A percentile compares a stretch with the other conserved stretches of the same genome.
phyloP scores from a whole-genome alignment of 92 coral and sea anemone species.

The Plumapathes pennacea region DNA sequence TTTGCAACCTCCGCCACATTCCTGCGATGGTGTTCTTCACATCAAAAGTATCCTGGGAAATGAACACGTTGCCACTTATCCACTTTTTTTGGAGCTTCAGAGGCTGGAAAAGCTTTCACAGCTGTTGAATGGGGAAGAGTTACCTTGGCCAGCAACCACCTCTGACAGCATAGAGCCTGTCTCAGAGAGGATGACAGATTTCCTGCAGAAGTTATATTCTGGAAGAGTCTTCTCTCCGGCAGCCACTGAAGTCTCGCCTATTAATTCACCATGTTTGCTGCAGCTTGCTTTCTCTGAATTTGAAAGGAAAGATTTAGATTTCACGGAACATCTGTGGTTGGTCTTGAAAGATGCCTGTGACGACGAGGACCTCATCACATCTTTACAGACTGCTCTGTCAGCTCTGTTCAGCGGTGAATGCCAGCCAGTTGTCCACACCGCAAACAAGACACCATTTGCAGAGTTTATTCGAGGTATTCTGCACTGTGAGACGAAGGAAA shows the following conservation, averaged over 20 bases:
- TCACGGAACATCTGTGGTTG: conserved; percentile 89
- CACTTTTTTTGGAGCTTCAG: conserved; percentile 58
- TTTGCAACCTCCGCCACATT: conserved; percentile 85
- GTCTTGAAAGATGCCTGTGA: conserved; percentile 75
- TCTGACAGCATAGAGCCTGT: conserved; percentile 39
- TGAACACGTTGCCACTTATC: conserved; percentile 56
- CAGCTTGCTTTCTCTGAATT: conserved; percentile 60
- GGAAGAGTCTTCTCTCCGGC: conserved; percentile 50
- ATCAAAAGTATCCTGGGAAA: conserved; percentile 80
- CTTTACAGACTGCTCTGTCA: conserved; percentile 50
- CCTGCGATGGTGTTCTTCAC: conserved; percentile 84
- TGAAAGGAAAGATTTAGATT: conserved; percentile 84
- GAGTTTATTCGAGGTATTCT: conserved; percentile 67
- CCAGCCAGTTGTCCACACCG: conserved; percentile 77
- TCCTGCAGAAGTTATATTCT: conserved; percentile 65
- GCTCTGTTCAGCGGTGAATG: conserved; percentile 75
- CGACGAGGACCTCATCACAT: conserved; percentile 55
- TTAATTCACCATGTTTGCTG: too few relatives aligned
- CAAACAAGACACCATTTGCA: conserved; percentile 82
- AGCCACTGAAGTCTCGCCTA: too few relatives aligned
- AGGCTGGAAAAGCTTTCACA: conserved; percentile 34
- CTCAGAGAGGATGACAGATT: conserved; percentile 47
- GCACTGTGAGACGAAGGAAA: conserved; percentile 71
- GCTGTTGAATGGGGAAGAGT: conserved; percentile 33
- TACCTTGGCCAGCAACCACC: conserved; percentile 45